Evolutionary conservation across 2,113 vertebrate species (phyloP).

Genomic region (Herpetotheres cachinnans): DNA sequence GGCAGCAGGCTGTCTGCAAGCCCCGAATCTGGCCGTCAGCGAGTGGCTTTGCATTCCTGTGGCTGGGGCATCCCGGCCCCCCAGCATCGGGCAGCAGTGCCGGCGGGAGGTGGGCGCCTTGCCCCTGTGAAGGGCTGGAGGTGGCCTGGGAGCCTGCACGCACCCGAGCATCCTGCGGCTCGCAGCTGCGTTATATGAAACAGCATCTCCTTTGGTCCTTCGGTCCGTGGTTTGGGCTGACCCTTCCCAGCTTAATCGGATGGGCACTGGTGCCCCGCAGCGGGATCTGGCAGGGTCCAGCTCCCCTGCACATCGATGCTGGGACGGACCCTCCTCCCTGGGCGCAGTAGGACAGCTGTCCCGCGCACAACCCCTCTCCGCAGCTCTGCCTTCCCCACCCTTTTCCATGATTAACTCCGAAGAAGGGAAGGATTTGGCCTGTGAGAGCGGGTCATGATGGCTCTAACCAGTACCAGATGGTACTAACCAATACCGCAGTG

Average conservation of each 20-base stretch:
- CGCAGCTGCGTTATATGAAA: too few species aligned
- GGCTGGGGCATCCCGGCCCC: rapidly evolving
- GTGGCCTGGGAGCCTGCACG: neutral
- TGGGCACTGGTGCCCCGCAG: neutral
- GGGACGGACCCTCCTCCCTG: neutral
- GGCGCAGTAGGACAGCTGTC: too few species aligned
- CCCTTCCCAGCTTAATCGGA: neutral
- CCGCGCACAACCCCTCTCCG: neutral
- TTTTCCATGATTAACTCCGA: neutral
- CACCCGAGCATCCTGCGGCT: neutral
- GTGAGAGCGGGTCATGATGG: neutral
- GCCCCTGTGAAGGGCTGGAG: neutral
- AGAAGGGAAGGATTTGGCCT: neutral
- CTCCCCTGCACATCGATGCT: too few species aligned
- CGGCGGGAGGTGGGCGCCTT: neutral
- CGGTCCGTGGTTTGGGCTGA: neutral
- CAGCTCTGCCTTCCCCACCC: neutral
- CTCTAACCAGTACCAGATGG: neutral
- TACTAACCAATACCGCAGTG: neutral
- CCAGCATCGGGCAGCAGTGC: neutral
- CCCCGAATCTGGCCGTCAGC: rapidly evolving
- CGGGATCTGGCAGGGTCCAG: neutral
- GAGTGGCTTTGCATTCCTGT: neutral
- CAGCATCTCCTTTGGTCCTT: neutral
- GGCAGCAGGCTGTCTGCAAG: neutral